These are phyloP conservation scores for Ganaspis brasiliensis DNA, from an alignment of 2,888 invertebrate species.

Conservation along the genomic window DNA sequence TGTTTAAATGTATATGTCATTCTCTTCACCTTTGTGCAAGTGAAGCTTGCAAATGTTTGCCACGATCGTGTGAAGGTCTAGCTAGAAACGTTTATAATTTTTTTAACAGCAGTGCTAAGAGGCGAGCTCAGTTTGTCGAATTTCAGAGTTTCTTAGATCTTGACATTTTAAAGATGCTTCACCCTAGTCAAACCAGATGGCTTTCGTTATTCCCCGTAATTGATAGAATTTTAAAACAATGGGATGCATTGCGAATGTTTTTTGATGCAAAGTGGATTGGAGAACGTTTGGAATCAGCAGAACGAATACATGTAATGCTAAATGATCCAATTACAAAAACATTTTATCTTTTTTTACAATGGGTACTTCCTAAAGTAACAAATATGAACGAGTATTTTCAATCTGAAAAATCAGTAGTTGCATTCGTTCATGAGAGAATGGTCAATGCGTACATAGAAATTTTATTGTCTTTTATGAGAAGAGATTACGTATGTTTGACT, in stretches of 20 bases:
- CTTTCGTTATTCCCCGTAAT: constrained; percentile 61
- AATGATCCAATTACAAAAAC: constrained; percentile 59
- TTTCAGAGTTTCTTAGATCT: neutral
- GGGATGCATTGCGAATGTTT: constrained; percentile 65
- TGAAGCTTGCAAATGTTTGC: constrained; percentile 69
- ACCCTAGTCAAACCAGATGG: neutral
- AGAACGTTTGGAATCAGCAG: constrained; percentile 45
- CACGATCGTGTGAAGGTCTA: constrained; percentile 67
- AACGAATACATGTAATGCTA: constrained; percentile 54
- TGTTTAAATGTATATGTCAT: constrained; percentile 71
- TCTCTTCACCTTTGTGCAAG: constrained; percentile 71
- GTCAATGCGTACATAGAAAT: constrained; percentile 53
- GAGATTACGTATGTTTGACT: constrained; percentile 49
- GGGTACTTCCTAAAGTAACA: constrained; percentile 59
- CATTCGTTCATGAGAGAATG: constrained; percentile 51
- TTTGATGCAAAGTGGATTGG: constrained; percentile 59
- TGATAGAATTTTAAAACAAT: constrained; percentile 67
- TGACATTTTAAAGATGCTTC: neutral
- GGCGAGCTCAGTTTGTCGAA: constrained; percentile 53
- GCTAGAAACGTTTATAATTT: constrained; percentile 67
- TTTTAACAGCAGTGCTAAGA: constrained; percentile 62
- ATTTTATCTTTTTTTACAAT: constrained; percentile 58
- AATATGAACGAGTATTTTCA: constrained; percentile 59
- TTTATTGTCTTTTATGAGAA: constrained; percentile 56
- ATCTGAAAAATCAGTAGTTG: constrained; percentile 53